A percentile compares a stretch with the other conserved stretches of the same genome.
phyloP scores from a whole-genome alignment of 35 echinoderm and acorn worm species.

The Acanthaster planci region DNA sequence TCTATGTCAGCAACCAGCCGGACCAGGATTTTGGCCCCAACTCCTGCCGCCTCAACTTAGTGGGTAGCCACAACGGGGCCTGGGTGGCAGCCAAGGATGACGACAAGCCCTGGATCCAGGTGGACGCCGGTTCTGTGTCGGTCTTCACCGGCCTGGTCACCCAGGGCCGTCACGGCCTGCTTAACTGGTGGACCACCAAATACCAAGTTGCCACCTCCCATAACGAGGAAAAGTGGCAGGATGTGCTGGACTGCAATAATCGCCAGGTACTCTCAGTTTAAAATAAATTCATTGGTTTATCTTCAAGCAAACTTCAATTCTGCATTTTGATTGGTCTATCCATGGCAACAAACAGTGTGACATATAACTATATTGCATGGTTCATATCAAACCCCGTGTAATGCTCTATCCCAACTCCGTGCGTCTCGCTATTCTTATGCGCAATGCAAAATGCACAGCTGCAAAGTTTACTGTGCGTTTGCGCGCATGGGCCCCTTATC shows the following conservation, averaged over 20 bases:
- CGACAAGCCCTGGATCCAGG: not conserved
- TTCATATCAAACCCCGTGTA: no score
- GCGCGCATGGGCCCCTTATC: no score
- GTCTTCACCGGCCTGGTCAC: slow-evolving; percentile 5
- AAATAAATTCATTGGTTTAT: no score
- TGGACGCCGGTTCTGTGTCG: not conserved
- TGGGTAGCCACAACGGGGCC: not conserved
- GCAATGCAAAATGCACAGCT: no score
- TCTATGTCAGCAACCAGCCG: not conserved
- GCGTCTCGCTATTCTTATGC: no score
- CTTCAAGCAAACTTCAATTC: no score
- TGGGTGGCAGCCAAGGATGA: not conserved
- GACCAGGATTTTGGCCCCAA: not conserved
- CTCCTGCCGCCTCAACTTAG: not conserved
- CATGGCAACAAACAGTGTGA: no score
- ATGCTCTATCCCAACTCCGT: no score
- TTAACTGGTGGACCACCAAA: slow-evolving; percentile 26
- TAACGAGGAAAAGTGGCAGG: not conserved
- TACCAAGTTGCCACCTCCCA: slow-evolving; percentile 17
- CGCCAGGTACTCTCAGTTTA: no score
- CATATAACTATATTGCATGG: no score
- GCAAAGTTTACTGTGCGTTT: no score
- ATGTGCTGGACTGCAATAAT: not conserved
- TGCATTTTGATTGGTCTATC: no score
- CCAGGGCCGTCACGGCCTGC: not conserved